Percentiles rank a stretch among this genome's conserved stretches.
These are phyloP conservation scores for Hydrozoanthus tunicans DNA, from an alignment of 64 coral and sea anemone genomes.

Conservation along the genomic window DNA sequence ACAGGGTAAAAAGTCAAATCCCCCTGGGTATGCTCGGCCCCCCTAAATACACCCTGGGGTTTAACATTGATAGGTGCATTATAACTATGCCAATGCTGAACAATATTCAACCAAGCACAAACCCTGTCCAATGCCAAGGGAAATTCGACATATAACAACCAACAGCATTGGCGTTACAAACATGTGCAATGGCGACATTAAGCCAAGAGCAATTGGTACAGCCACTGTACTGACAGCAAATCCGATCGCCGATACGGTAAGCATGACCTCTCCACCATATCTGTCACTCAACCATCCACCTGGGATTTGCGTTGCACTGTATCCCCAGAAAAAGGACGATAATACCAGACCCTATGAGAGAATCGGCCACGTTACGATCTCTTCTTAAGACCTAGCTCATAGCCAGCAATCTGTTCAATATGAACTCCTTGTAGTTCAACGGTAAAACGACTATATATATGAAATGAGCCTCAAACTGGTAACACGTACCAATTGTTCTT, in stretches of 20 bases:
- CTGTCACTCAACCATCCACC: slow-evolving; percentile 93
- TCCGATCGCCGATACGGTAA: slow-evolving; percentile 61
- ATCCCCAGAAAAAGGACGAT: slow-evolving; percentile 95
- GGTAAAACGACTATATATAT: neutral
- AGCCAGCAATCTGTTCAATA: no score
- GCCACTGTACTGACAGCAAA: slow-evolving; percentile 75
- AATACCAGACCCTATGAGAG: slow-evolving; percentile 67
- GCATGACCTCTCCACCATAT: slow-evolving; percentile 79
- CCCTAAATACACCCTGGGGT: no score
- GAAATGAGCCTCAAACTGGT: neutral
- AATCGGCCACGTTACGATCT: neutral
- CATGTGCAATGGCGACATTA: neutral
- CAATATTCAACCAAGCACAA: neutral
- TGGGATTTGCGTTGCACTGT: slow-evolving; percentile 75
- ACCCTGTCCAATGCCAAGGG: slow-evolving; percentile 49
- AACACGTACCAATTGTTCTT: slow-evolving; percentile 55
- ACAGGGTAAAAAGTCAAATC: no score
- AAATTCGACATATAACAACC: slow-evolving; percentile 41
- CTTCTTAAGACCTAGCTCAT: neutral
- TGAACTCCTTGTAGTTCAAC: no score
- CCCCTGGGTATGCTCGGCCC: no score
- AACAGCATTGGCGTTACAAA: slow-evolving; percentile 1
- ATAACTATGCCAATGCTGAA: neutral
- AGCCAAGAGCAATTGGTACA: slow-evolving; percentile 66
- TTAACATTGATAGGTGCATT: no score